A percentile compares a stretch with the other conserved stretches of the same genome.
Conservation (phyloP, 2,888 invertebrate species). For the Aphidius colemani region DNA sequence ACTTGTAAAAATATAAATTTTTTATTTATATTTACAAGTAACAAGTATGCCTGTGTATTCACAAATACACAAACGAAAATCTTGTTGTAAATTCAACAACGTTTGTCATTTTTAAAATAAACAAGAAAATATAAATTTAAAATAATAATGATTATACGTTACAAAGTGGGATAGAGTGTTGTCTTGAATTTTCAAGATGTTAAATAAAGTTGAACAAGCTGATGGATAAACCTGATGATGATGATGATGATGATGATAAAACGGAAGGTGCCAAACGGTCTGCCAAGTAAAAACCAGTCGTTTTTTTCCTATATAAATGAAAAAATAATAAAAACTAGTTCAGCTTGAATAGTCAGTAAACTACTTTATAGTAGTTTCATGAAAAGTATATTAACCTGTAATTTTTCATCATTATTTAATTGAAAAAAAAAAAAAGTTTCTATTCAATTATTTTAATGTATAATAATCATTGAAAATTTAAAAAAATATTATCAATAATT, state of each 20-base stretch:
- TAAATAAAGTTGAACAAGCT: constrained; percentile 5
- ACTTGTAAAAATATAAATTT: no score
- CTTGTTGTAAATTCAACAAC: neutral
- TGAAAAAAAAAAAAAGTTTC: no score
- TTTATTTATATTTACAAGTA: no score
- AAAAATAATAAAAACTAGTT: constrained; percentile 10
- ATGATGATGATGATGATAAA: neutral
- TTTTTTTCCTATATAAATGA: constrained; percentile 2
- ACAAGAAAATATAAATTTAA: neutral
- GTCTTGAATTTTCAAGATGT: neutral
- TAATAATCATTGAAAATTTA: no score
- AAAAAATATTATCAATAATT: no score
- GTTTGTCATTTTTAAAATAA: neutral
- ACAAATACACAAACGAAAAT: no score
- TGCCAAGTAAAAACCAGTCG: constrained; percentile 36
- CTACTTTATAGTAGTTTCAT: no score
- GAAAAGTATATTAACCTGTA: no score
- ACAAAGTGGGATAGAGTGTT: neutral
- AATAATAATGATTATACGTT: constrained; percentile 7
- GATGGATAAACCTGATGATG: constrained; percentile 10
- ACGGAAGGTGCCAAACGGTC: constrained; percentile 53
- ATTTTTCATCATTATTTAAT: no score
- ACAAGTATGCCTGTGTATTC: no score
- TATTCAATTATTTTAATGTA: no score
- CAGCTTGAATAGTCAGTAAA: neutral